Percentiles rank a stretch among this genome's conserved stretches.
Evolutionary conservation across 2,888 invertebrate genomes (phyloP).

Genomic region (Drosophila atripex): DNA sequence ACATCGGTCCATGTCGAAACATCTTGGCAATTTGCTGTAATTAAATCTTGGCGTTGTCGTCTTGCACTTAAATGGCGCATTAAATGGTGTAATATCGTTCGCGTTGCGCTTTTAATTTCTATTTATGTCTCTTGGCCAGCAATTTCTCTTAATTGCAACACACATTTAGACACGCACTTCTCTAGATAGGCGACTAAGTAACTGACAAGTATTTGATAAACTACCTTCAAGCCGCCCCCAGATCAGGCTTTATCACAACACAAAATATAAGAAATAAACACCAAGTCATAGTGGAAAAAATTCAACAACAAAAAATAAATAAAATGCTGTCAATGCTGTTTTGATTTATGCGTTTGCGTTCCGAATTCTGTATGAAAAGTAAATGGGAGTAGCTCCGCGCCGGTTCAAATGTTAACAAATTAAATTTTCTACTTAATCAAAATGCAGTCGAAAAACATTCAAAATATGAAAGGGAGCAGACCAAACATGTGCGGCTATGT

Average conservation of each 20-base stretch:
- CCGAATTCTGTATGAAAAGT: conserved; percentile 34
- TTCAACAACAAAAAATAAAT: conserved; percentile 5
- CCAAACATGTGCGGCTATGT: conserved; percentile 32
- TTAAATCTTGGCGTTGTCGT: conserved; percentile 59
- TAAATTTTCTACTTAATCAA: conserved; percentile 76
- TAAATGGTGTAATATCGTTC: conserved; percentile 79
- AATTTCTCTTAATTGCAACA: conserved; percentile 68
- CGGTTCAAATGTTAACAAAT: conserved; percentile 67
- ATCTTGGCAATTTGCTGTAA: conserved; percentile 72
- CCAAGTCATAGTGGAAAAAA: conserved; percentile 3
- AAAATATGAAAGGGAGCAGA: conserved; percentile 68
- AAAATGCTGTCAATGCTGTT: conserved; percentile 53
- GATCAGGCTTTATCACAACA: conserved; percentile 64
- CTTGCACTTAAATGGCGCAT: conserved; percentile 76
- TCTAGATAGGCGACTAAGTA: conserved; percentile 31
- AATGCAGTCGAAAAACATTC: conserved; percentile 53
- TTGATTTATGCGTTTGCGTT: conserved; percentile 67
- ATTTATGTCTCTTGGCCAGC: conserved; percentile 65
- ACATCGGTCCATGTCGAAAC: conserved; percentile 44
- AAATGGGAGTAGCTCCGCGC: conserved; percentile 32
- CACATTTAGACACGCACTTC: conserved; percentile 22
- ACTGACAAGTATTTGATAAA: conserved; percentile 63
- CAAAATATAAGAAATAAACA: conserved; percentile 23
- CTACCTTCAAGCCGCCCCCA: conserved; percentile 63
- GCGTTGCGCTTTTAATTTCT: conserved; percentile 71